phyloP scores from a whole-genome alignment of 2,888 invertebrate genomes.

The Calameuta pallipes region DNA sequence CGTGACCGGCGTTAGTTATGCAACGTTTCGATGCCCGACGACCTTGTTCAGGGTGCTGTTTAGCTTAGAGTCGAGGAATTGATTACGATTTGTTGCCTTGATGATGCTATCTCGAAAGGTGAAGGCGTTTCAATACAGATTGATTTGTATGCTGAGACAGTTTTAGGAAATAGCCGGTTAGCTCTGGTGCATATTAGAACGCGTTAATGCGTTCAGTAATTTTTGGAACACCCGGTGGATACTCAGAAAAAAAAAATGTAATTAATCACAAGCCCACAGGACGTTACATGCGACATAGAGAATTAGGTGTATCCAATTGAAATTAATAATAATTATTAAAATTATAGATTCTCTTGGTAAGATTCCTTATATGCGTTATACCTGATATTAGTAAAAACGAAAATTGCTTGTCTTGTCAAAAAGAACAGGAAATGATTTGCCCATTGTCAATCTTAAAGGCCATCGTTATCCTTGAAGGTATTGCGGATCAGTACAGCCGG shows the following conservation, averaged over 20 bases:
- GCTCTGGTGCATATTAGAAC: not conserved
- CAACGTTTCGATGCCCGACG: slow-evolving; percentile 58
- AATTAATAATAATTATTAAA: not conserved
- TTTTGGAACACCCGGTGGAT: not conserved
- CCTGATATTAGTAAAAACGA: not conserved
- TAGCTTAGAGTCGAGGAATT: slow-evolving; percentile 50
- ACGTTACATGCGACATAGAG: not conserved
- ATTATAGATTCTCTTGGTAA: not conserved
- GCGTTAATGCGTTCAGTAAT: not conserved
- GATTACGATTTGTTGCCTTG: slow-evolving; percentile 44
- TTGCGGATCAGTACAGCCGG: not conserved
- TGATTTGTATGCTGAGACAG: slow-evolving; percentile 18
- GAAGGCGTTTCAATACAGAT: slow-evolving; percentile 26
- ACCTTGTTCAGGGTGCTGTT: slow-evolving; percentile 56
- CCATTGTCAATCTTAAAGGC: not conserved
- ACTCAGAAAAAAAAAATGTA: not conserved
- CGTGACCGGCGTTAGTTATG: slow-evolving; percentile 63
- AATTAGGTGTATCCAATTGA: not conserved
- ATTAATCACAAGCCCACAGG: not conserved
- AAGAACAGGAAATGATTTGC: not conserved
- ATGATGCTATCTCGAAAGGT: slow-evolving; percentile 36
- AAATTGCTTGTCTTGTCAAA: not conserved
- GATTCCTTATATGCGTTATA: not conserved
- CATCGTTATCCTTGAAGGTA: not conserved
- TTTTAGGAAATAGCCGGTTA: slow-evolving; percentile 28